These are phyloP conservation scores for Palythoa caribaeorum DNA, from an alignment of 92 coral and sea anemone genomes.

Conservation along the genomic window DNA sequence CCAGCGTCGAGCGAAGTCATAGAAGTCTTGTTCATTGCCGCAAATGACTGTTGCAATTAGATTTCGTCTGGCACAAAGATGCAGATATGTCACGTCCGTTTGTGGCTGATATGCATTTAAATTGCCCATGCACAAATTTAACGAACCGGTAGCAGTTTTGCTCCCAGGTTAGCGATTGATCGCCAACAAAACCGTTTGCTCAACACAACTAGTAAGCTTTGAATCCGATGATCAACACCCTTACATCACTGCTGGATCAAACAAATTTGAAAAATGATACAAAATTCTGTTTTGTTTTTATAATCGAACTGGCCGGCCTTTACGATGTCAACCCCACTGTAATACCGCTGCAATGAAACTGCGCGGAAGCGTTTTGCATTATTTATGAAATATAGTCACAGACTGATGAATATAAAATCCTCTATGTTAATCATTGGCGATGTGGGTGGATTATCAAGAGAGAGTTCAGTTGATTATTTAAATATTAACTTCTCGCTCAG, in stretches of 20 bases:
- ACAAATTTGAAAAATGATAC: background rate
- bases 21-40: background rate
- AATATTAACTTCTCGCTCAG: slow-evolving; percentile 78
- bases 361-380: slow-evolving; percentile 73
- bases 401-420: slow-evolving; percentile 83
- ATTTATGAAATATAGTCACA: slow-evolving; percentile 83
- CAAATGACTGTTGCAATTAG: slow-evolving; percentile 7
- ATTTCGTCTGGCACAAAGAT: slow-evolving; percentile 8
- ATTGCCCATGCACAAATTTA: background rate
- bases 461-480: slow-evolving; percentile 62
- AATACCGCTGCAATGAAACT: slow-evolving; percentile 42
- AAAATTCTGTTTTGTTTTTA: background rate
- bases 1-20: background rate
- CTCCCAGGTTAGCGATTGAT: background rate
- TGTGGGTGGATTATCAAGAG: slow-evolving; percentile 71
- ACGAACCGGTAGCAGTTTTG: background rate
- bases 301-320: background rate
- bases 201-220: background rate
- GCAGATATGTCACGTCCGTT: background rate
- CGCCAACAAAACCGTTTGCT: background rate
- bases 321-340: slow-evolving; percentile 17
- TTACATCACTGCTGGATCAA: background rate
- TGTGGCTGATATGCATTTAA: background rate
- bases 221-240: slow-evolving; percentile 7
- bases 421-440: slow-evolving; percentile 90